Base-by-base conservation (phyloP, 2,797 vertebrate genomes). In the Avahi laniger region DNA sequence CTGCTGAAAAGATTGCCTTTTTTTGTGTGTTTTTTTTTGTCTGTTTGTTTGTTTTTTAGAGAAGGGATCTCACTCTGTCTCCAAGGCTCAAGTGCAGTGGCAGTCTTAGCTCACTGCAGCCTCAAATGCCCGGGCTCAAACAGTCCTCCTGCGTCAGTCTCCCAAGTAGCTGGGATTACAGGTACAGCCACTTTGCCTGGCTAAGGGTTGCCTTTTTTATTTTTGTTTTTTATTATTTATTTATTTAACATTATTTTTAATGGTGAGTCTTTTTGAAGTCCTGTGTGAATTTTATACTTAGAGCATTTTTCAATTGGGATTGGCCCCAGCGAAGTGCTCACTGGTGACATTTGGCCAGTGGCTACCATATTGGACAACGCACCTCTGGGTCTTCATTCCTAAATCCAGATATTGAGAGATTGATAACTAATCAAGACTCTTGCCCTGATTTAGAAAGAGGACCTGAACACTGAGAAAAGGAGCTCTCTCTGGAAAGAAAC, bases 231-330 rank as follows among this genome's bases (percentile, higher is more conserved):
- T 59, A 26, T 59, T 59, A 26, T 59, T 59, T 57, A 57, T 57
- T 57, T 65, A 65, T n/a, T 65, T 65, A n/a, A 65, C 33, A n/a
- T 65, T 65, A 65, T 65, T 18, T 65, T n/a, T 65, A 65, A 65
- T 18, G 33, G 30, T n/a, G 15, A n/a, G 33, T 65, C 63, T n/a
- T 92, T 92, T 86, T 83, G 76, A 96, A 86, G 41, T 82, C n/a
- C 28, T 30, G 18, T 54, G 22, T 92, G 50, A 89, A 61, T 85
- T 75, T 57, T 38, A 18, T 11, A 63, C 18, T 67, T 24, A 20
- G 43, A 72, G 22, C 13, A 28, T n/a, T 79, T 84, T 41, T 76
- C 26, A 5, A 9, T n/a, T 83, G 18, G 11, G 13, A 75, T 67
- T 46, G 38, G 35, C 33, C 52, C 46, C n/a, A 17, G 24, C 28